These are phyloP conservation scores for Eolophus roseicapilla DNA, from an alignment of 2,113 vertebrate genomes.

Conservation along the genomic window DNA sequence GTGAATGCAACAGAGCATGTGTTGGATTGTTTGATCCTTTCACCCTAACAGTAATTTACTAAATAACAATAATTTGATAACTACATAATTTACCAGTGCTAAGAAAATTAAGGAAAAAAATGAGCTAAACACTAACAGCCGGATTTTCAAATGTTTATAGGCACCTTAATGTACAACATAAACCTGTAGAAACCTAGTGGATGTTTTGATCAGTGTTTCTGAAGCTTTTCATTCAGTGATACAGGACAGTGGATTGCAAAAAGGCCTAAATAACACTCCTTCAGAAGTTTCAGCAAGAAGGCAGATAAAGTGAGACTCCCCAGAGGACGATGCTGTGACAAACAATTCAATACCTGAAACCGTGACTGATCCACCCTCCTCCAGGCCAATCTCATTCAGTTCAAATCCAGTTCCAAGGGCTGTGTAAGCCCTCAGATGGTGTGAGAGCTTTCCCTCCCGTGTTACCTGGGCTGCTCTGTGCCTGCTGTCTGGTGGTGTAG, in stretches of 20 bases:
- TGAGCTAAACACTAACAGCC: background rate
- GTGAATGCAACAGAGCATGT: background rate
- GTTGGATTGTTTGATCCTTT: background rate
- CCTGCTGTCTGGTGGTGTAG: background rate
- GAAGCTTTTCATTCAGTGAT: background rate
- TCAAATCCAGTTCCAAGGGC: background rate
- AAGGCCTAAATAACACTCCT: background rate
- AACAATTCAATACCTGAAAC: background rate
- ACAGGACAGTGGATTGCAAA: background rate
- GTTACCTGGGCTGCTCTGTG: background rate
- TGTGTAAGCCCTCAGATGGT: background rate
- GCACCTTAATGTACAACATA: background rate
- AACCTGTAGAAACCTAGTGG: background rate
- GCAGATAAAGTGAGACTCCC: background rate
- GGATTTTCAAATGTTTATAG: background rate
- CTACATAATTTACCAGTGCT: background rate
- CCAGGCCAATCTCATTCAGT: background rate
- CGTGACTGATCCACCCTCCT: background rate
- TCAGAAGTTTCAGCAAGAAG: background rate
- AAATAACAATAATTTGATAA: background rate
- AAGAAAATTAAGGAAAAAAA: background rate
- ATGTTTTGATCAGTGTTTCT: background rate
- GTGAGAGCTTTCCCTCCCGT: fast-evolving
- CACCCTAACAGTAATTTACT: background rate
- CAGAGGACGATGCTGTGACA: background rate